Evolutionary conservation across 1,140 invertebrate species (phyloP).

Genomic region (Trypoxylus dichotomus): DNA sequence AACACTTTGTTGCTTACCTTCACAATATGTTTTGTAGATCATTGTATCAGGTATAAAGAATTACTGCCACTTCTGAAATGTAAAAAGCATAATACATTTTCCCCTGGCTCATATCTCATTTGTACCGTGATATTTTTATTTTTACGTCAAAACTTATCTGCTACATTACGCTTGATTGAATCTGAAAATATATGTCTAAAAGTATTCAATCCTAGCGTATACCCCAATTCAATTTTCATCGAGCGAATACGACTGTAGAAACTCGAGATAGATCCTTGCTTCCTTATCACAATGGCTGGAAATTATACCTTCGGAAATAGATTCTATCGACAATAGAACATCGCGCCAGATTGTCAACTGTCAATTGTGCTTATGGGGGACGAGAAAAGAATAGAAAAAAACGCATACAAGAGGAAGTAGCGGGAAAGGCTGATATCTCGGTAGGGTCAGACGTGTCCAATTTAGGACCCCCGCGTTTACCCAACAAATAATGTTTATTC

Average conservation of each 20-base stretch:
- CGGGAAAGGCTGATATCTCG: background rate
- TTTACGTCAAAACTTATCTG: background rate
- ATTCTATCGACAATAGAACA: conserved; percentile 2
- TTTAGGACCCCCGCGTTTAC: conserved; percentile 16
- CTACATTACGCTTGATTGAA: background rate
- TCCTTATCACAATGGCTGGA: background rate
- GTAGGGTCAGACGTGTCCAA: conserved; percentile 17
- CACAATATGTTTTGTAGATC: too few relatives aligned
- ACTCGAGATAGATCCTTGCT: background rate
- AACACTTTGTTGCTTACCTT: too few relatives aligned
- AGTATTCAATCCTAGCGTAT: background rate
- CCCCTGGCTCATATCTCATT: too few relatives aligned
- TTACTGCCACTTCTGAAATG: too few relatives aligned
- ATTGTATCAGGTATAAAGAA: too few relatives aligned
- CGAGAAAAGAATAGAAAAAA: background rate
- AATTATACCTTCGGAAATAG: conserved; percentile 17
- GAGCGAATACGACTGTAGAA: background rate
- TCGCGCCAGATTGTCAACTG: conserved; percentile 16
- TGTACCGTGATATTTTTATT: too few relatives aligned
- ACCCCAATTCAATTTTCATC: background rate
- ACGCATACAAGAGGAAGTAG: background rate
- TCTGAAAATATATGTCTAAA: background rate
- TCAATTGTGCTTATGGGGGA: conserved; percentile 1
- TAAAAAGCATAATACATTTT: too few relatives aligned
- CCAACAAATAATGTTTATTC: conserved; percentile 22